Evolutionary conservation across 2,797 vertebrate species (phyloP).

Genomic region (Enteromius fasciolatus): DNA sequence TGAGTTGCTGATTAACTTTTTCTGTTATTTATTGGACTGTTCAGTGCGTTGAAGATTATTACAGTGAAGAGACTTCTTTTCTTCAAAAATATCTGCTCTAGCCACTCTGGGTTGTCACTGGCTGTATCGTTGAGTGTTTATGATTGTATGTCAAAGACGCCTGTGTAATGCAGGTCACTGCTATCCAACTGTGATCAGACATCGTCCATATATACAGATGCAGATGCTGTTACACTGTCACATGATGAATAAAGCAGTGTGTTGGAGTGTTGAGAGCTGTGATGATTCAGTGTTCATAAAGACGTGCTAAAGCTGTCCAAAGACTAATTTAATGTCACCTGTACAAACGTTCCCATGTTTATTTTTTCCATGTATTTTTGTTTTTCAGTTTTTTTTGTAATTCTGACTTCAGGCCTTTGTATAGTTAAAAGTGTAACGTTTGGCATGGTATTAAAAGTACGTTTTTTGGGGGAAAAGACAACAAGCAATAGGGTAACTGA

Average conservation of each 20-base stretch:
- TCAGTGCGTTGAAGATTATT: slow-evolving; percentile 31
- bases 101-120: slow-evolving; percentile 6
- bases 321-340: slow-evolving; percentile 22
- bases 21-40: slow-evolving; percentile 37
- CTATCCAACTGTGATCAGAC: slow-evolving; percentile 22
- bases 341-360: not conserved
- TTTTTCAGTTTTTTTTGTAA: slow-evolving; percentile 1
- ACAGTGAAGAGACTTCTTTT: slow-evolving; percentile 22
- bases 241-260: slow-evolving; percentile 17
- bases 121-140: slow-evolving; percentile 8
- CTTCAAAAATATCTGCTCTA: not conserved
- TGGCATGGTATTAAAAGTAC: slow-evolving; percentile 66
- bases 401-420: slow-evolving; percentile 26
- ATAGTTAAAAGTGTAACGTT: slow-evolving; percentile 63
- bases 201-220: not conserved
- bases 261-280: slow-evolving; percentile 12
- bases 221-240: slow-evolving; percentile 25
- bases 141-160: not conserved
- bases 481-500: slow-evolving; percentile 69
- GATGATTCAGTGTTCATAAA: slow-evolving; percentile 20
- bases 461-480: slow-evolving; percentile 68
- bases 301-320: slow-evolving; percentile 39
- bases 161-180: slow-evolving; percentile 19
- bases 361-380: slow-evolving; percentile 8
- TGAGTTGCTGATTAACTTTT: slow-evolving; percentile 30